phyloP scores from a whole-genome alignment of 2,113 vertebrate genomes.

The Chloroceryle aenea region DNA sequence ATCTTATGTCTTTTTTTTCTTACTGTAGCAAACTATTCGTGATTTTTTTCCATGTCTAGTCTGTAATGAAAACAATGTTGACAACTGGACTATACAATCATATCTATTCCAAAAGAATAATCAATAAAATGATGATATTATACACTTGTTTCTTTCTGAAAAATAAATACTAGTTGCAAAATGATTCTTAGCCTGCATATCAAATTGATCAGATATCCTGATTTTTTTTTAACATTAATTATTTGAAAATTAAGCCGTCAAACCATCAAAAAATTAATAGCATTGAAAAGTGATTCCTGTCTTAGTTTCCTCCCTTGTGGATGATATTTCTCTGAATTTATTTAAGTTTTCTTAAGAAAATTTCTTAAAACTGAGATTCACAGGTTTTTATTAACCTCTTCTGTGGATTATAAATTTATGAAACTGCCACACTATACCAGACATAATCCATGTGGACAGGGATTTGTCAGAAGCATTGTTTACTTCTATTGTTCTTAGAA shows the following conservation, averaged over 20 bases:
- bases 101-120: not conserved
- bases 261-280: not conserved
- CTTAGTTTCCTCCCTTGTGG: not conserved
- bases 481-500: not conserved
- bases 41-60: not conserved
- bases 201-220: not conserved
- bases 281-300: not conserved
- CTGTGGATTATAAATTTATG: not conserved
- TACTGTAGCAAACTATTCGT: not conserved
- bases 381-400: slow-evolving; percentile 1
- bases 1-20: not conserved
- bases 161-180: not conserved
- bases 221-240: not conserved
- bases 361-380: slow-evolving; percentile 1
- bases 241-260: not conserved
- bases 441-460: not conserved
- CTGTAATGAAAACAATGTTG: not conserved
- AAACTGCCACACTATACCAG: not conserved
- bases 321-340: not conserved
- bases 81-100: not conserved
- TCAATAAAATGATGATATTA: not conserved
- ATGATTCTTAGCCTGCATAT: not conserved
- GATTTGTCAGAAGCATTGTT: not conserved
- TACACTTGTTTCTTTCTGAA: not conserved
- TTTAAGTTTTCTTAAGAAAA: slow-evolving; percentile 8